These are phyloP conservation scores for Oscheius sp. DNA, from an alignment of 2,888 invertebrate genomes.

Conservation along the genomic window DNA sequence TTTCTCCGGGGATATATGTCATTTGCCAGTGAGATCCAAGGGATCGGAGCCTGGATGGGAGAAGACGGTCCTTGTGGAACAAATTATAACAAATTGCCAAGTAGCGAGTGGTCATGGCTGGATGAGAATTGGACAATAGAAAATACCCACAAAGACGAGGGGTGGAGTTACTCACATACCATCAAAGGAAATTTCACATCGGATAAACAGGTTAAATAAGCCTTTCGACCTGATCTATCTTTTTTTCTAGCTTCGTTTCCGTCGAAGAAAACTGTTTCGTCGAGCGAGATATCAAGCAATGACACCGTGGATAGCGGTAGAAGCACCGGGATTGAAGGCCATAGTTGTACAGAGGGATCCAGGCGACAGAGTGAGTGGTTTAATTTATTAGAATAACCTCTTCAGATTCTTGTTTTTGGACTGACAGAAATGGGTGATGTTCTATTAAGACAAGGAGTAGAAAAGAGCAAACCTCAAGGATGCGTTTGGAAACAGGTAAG, in stretches of 20 bases:
- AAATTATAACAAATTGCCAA: constrained; percentile 15
- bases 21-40: constrained; percentile 34
- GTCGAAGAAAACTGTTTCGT: constrained; percentile 37
- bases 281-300: constrained; percentile 33
- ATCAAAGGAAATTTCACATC: neutral
- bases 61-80: neutral
- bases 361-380: constrained; percentile 21
- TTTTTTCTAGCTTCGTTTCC: constrained; percentile 9
- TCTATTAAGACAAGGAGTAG: constrained; percentile 26
- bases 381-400: neutral
- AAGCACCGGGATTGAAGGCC: constrained; percentile 29
- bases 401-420: constrained; percentile 31
- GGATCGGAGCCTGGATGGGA: constrained; percentile 41
- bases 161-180: constrained; percentile 12
- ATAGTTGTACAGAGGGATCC: constrained; percentile 36
- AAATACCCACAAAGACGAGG: constrained; percentile 14
- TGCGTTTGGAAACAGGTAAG: constrained; percentile 31
- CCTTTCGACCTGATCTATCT: too few species aligned
- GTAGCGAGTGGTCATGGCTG: constrained; percentile 20
- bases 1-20: constrained; percentile 45
- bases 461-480: constrained; percentile 14
- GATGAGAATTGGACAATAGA: constrained; percentile 13
- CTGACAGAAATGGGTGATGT: constrained; percentile 28
- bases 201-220: too few species aligned
- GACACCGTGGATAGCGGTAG: constrained; percentile 41